phyloP scores from a whole-genome alignment of 2,888 invertebrate species.

The Sympetrum striolatum region DNA sequence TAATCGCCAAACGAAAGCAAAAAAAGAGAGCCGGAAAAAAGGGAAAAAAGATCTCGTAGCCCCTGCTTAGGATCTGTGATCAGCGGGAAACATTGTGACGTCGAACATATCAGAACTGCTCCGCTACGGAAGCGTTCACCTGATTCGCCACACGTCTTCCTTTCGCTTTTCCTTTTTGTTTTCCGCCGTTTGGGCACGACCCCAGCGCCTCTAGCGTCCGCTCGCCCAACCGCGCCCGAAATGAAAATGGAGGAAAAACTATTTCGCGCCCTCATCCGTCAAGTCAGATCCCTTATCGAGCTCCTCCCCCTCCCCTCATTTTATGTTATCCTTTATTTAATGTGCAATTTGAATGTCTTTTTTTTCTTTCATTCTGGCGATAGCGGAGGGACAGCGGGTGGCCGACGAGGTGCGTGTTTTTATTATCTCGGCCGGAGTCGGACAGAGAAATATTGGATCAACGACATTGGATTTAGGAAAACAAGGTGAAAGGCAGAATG shows the following conservation, averaged over 20 bases:
- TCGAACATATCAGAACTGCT: neutral
- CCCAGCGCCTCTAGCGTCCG: neutral
- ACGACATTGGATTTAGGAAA: neutral
- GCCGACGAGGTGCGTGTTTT: conserved; percentile 9
- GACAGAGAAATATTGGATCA: conserved; percentile 30
- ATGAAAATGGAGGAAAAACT: conserved; percentile 4
- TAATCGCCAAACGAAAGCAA: conserved; percentile 20
- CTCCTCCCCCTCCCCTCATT: neutral
- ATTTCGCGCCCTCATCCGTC: conserved; percentile 40
- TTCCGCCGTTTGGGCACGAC: neutral
- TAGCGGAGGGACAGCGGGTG: neutral
- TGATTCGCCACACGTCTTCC: conserved; percentile 36
- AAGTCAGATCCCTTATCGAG: conserved; percentile 33
- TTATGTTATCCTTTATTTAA: conserved; percentile 21
- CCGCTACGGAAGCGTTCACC: conserved; percentile 31
- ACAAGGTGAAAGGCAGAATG: neutral
- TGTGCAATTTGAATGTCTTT: conserved; percentile 32
- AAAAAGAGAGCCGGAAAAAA: neutral
- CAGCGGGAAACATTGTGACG: neutral
- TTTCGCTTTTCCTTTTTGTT: neutral
- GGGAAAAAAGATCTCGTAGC: neutral
- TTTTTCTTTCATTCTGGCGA: neutral
- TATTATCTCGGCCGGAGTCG: neutral
- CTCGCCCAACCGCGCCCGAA: neutral
- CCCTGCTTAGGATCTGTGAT: neutral